Conservation (phyloP, 2,113 vertebrate species). For the Benitochromis conjunctus region DNA sequence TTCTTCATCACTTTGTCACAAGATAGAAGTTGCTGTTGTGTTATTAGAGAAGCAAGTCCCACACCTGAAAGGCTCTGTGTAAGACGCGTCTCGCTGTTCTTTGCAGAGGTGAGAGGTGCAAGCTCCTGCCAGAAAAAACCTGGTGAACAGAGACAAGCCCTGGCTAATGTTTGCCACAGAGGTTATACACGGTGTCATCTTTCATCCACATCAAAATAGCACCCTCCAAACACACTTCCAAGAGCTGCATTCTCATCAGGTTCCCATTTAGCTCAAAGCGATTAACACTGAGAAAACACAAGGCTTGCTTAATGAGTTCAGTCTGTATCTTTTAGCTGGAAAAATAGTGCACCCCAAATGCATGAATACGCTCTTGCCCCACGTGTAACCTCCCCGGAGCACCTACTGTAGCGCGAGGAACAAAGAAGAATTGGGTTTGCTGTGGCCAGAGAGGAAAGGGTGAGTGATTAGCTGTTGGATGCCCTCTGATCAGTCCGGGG, state of each 20-base stretch:
- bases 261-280: conserved; percentile 25
- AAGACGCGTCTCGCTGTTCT: background rate
- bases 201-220: conserved; percentile 44
- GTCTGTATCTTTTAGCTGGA: conserved; percentile 21
- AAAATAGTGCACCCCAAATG: background rate
- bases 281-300: conserved; percentile 13
- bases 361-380: background rate
- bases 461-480: conserved; percentile 49
- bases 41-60: conserved; percentile 12
- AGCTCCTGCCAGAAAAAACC: conserved; percentile 2
- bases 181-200: conserved; percentile 35
- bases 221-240: background rate
- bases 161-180: conserved; percentile 37
- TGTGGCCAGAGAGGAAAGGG: background rate
- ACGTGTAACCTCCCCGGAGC: background rate
- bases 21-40: background rate
- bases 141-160: conserved; percentile 8
- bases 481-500: conserved; percentile 42
- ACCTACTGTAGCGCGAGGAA: background rate
- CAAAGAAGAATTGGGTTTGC: conserved; percentile 16
- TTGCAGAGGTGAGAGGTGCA: background rate
- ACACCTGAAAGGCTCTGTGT: background rate
- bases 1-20: background rate
- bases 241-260: conserved; percentile 3
- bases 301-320: conserved; percentile 27